A percentile compares a stretch with the other conserved stretches of the same genome.
phyloP scores from a whole-genome alignment of 2,113 vertebrate species.

The Cryptotis parvus region DNA sequence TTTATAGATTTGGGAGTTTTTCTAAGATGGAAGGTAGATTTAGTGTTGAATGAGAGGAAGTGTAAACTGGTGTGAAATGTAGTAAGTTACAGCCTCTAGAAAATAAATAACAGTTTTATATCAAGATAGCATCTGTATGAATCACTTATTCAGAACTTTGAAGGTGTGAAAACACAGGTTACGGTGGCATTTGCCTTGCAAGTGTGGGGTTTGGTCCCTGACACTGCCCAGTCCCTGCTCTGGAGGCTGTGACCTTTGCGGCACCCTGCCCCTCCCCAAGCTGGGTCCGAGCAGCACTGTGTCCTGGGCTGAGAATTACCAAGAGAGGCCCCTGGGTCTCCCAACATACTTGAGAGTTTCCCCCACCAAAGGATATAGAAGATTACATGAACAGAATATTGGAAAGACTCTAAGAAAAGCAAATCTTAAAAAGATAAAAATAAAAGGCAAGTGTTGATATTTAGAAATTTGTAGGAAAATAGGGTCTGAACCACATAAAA shows the following conservation, averaged over 20 bases:
- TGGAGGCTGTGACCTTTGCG: no score
- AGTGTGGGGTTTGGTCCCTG: no score
- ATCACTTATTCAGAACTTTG: not conserved
- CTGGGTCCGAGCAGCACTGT: no score
- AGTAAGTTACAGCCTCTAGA: not conserved
- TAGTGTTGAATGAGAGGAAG: not conserved
- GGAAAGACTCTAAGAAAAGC: not conserved
- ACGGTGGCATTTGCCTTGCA: not conserved
- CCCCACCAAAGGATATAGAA: no score
- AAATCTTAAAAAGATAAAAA: not conserved
- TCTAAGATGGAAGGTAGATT: not conserved
- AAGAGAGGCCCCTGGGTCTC: no score
- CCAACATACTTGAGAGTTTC: no score
- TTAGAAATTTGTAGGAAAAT: constrained; percentile 30
- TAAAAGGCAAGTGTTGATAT: not conserved
- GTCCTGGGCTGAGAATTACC: no score
- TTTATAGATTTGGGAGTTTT: constrained; percentile 14
- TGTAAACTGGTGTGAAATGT: not conserved
- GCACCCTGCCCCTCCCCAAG: no score
- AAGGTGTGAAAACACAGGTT: not conserved
- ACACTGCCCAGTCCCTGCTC: no score
- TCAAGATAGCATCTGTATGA: not conserved
- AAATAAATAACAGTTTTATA: constrained; percentile 29
- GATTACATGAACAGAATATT: not conserved
- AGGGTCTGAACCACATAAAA: not conserved